Conservation (phyloP, 1,140 invertebrate genomes). For the Euura saliciscinereae region DNA sequence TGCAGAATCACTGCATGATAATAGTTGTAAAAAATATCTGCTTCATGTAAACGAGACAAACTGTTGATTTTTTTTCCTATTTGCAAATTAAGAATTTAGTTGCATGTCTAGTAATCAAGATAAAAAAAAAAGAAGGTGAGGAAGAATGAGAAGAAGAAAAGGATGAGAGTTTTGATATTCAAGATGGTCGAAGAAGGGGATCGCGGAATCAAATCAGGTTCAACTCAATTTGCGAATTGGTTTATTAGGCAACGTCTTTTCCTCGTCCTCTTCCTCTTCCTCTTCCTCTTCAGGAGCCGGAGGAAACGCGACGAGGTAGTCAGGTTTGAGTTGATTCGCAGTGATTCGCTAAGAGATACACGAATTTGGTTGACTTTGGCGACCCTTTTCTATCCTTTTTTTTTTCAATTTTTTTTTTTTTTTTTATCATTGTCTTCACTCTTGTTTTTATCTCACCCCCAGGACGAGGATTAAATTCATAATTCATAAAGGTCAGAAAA, state of each 20-base stretch:
- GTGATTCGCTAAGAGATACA: background rate
- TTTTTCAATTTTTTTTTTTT: background rate
- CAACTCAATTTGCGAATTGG: background rate
- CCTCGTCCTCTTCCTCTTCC: background rate
- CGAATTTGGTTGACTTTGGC: background rate
- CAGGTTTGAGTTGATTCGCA: background rate
- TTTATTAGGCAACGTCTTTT: slow-evolving; percentile 3
- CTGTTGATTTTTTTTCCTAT: too few relatives aligned
- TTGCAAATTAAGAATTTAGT: too few relatives aligned
- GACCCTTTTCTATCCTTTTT: background rate
- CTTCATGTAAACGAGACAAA: too few relatives aligned
- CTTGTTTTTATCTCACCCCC: background rate
- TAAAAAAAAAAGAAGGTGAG: slow-evolving; percentile 18
- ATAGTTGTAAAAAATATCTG: too few relatives aligned
- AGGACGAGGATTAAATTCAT: background rate
- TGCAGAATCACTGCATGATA: too few relatives aligned
- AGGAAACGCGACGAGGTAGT: too few relatives aligned
- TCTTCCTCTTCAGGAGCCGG: too few relatives aligned
- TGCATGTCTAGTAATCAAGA: background rate
- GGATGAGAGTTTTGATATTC: slow-evolving; percentile 13
- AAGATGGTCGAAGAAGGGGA: too few relatives aligned
- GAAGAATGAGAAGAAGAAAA: slow-evolving; percentile 31
- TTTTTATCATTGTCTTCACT: background rate
- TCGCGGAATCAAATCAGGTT: background rate
- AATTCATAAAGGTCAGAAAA: background rate